Base-by-base conservation (phyloP, 23 tunicate species). In the Ascidia mentula region DNA sequence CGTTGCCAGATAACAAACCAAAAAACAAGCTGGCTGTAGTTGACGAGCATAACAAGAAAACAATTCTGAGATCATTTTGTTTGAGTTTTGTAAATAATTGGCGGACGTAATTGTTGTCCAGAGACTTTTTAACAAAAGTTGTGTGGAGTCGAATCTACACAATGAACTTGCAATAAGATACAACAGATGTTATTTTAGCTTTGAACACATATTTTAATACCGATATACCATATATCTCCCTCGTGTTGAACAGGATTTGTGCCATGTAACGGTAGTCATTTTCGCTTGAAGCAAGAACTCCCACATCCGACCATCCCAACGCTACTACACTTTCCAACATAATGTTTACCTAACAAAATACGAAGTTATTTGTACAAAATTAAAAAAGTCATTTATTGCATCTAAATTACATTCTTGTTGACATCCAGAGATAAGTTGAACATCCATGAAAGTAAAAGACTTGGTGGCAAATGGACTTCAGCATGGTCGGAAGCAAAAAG, bases 51-150 rank as follows among this genome's bases (percentile, higher is more conserved):
- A n/a, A n/a, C n/a, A n/a, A n/a, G n/a, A n/a, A n/a, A n/a, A n/a
- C 59, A 73, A 82, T 33, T 33, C 87, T 20, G 31, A 46, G 37
- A 34, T 73, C 79, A 1, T 72, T 26, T 60, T 59, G 30, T 46
- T 74, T 46, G 34, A 82, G n/a, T 9, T 34, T 73, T 6, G 24
- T 17, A 72, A 82, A 18, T 71, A 34, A 36, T 36, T 71, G 38
- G 38, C 32, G 38, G 34, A 18, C 39, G 2, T 71, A 22, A 22
- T 3, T 22, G 39, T 34, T 34, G 75, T n/a, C 38, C 22, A 53
- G 22, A 20, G 22, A 3, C 1, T 53, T 26, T 53, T 53, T 28
- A 53, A 28, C 24, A 53, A 53, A 26, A 28, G 13, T 53, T 9
- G 28, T 6, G 22, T 53, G 65, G 4, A 53, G 65, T 53, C 24